Evolutionary conservation across 2,888 invertebrate genomes (phyloP), one percentile per base, ranked within the genome.

Genomic region (Drosophila leonis): DNA sequence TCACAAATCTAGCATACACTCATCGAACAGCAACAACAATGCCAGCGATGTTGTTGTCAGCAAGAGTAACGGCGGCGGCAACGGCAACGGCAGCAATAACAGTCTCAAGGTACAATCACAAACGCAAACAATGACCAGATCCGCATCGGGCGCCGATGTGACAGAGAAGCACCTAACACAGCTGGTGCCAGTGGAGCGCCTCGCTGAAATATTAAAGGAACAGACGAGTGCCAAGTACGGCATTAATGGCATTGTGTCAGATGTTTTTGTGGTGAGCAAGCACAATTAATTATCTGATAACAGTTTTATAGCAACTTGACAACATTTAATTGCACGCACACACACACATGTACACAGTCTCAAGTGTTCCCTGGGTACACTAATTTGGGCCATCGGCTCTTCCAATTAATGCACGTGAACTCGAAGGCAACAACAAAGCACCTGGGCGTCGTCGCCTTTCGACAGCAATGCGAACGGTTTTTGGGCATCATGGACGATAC

Each of bases 331-430:
- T 44, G 31, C 49, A 48, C 52, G 64, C 65, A 37, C 49, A 39
- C 54, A 24, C 46, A 49, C 42, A 44, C 59, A 18, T 29, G 48
- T n/a, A 27, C 20, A 12, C 93, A 96, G 95, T 95, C 95, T 84
- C 96, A 96, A 93, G 94, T 97, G 76, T 97, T 97, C 92, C 96
- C 97, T n/a, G 94, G 95, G 91, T 96, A 97, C 92, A 94, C 95
- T 4, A 95, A 96, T 79, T 94, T 97, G 83, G 96, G 95, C 1
- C 94, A 94, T 18, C 95, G 95, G 81, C 94, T 97, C 72, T 97
- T 95, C 92, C 93, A 93, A 65, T 94, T 95, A 91, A 94, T 97
- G 75, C 95, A 95, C 88, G 91, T 91, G 29, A 94, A 94, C 76
- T 94, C 95, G 7, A 94, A 95, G 80, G 95, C 95, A 73, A 95